Percentiles rank a stretch among this genome's conserved stretches.
Evolutionary conservation across 2,113 vertebrate species (phyloP).

Genomic region (Panthera uncia): DNA sequence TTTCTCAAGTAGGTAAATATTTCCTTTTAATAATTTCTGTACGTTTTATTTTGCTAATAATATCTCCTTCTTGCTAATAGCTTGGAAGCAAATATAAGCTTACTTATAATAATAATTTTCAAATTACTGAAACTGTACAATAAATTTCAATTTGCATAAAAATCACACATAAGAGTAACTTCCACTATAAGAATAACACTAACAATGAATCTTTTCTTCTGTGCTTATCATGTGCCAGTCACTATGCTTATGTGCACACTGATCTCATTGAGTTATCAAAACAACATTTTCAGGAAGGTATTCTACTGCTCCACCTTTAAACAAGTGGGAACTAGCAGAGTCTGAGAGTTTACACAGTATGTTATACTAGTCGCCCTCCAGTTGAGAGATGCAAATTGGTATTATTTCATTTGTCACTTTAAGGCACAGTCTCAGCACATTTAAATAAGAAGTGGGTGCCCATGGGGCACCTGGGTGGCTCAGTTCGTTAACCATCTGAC

Average conservation of each 20-base stretch:
- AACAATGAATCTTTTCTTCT: not conserved
- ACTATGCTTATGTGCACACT: not conserved
- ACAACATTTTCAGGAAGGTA: not conserved
- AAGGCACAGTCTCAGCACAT: not conserved
- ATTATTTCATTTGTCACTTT: not conserved
- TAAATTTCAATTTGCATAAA: conserved; percentile 21
- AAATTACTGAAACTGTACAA: not conserved
- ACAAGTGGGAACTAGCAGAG: not conserved
- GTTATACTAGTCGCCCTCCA: not conserved
- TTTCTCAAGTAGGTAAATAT: not conserved
- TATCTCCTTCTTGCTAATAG: not conserved
- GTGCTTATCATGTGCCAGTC: not conserved
- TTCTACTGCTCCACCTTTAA: not conserved
- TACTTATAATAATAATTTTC: not conserved
- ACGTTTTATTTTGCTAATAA: conserved; percentile 5
- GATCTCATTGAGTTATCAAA: not conserved
- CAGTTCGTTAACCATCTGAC: too few species aligned
- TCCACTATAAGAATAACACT: conserved; percentile 28
- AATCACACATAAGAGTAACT: not conserved
- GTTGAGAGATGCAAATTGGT: not conserved
- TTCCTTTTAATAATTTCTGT: not conserved
- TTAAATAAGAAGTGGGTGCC: not conserved
- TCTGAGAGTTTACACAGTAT: not conserved
- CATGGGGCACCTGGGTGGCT: not conserved
- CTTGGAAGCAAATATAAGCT: not conserved